phyloP scores from a whole-genome alignment of 1,140 invertebrate species.

The Frieseomelitta varia region DNA sequence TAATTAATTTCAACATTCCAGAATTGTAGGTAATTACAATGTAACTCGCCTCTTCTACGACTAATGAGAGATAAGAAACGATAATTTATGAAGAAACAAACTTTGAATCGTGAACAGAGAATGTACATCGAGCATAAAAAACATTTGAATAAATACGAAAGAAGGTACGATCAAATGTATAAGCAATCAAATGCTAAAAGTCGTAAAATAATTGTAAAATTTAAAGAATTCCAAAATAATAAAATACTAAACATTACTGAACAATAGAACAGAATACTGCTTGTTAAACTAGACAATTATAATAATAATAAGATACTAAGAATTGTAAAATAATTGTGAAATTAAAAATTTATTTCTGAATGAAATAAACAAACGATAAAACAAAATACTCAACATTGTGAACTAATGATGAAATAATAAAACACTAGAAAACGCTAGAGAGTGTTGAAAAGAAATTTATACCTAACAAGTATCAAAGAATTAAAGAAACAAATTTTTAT shows the following conservation, averaged over 20 bases:
- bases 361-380: too few species aligned
- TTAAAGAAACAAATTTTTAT: too few species aligned
- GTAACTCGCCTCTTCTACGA: neutral
- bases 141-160: neutral
- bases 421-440: neutral
- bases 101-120: neutral
- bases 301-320: too few species aligned
- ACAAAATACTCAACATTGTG: too few species aligned
- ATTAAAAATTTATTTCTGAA: too few species aligned
- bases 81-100: neutral
- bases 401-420: neutral
- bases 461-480: neutral
- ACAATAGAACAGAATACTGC: too few species aligned
- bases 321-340: too few species aligned
- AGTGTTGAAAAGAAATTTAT: neutral
- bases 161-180: too few species aligned
- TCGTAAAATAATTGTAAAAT: too few species aligned
- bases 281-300: too few species aligned
- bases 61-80: neutral
- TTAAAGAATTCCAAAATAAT: neutral
- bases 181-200: too few species aligned
- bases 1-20: neutral
- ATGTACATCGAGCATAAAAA: neutral
- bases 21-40: neutral
- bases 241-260: neutral